Base-by-base conservation (phyloP, 2,113 vertebrate species). In the Ctenodactylus gundi region DNA sequence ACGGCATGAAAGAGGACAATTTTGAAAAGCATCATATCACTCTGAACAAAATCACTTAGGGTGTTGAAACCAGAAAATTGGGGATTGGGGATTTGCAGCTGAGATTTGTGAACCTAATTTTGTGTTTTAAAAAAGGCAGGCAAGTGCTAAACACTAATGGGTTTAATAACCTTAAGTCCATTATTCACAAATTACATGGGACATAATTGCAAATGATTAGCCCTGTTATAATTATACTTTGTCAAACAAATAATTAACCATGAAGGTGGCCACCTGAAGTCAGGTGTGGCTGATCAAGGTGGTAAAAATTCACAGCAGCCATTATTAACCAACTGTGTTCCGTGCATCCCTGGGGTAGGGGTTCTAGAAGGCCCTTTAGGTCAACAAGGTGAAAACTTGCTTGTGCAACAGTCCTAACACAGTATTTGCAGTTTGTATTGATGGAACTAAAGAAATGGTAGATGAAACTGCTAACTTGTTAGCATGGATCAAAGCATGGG, bases 101-200 rank as follows among this genome's bases (percentile, higher is more conserved):
- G 81, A 87, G 84, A 94, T 85, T 93, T 91, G 73, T 86, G 95
- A 96, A 97, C 95, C 94, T 96, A 96, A 96, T 95, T 97, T 96
- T 36, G 65, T 70, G 20, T 73, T 93, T 83, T 75, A 5, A 85
- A 91, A 92, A 65, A 87, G 64, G 76, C 53, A 70, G 64, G 46
- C 72, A 94, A 73, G n/a, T 92, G 84, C 27, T 41, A 95, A 96
- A 80, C 84, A 91, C 84, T 93, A 94, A 87, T 94, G 90, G 65
- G 75, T 64, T 93, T 94, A 96, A 96, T 96, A 95, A 90, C 87
- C 93, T 96, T 96, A 95, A 96, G 91, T 84, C 87, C 70, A 93
- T 95, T 95, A 91, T 95, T 96, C 80, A 94, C 93, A 95, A 97
- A 91, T 94, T 90, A 76, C 29, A 65, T 86, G 68, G 86, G 58